These are phyloP conservation scores for Pseudochirops cupreus DNA, from an alignment of 2,797 vertebrate species.

Conservation along the genomic window DNA sequence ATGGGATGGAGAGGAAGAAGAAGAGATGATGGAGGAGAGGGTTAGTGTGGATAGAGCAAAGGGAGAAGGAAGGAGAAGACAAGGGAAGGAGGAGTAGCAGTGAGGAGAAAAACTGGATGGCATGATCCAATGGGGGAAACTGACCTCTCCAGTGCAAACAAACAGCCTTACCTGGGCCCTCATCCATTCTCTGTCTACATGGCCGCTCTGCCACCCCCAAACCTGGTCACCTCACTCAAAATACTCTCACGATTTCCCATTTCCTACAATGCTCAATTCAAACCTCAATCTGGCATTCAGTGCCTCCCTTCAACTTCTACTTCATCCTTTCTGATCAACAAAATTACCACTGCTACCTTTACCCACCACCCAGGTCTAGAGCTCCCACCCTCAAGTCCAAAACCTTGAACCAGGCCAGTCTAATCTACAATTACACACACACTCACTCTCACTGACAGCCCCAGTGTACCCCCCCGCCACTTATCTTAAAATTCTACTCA, in stretches of 20 bases:
- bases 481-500: neutral
- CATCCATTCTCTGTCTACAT: too few relatives aligned
- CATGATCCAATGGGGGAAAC: neutral
- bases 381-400: accelerated
- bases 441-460: neutral
- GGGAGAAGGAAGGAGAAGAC: constrained; percentile 13
- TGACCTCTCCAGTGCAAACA: neutral
- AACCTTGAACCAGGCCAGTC: accelerated
- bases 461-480: neutral
- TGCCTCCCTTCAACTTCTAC: neutral
- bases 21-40: constrained; percentile 40
- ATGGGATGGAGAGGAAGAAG: constrained; percentile 43
- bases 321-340: neutral
- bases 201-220: too few relatives aligned
- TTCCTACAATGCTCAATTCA: neutral
- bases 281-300: neutral
- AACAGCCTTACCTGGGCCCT: neutral
- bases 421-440: neutral
- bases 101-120: neutral
- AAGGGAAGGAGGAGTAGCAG: neutral
- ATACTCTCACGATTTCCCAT: neutral
- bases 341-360: too few relatives aligned
- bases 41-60: neutral
- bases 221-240: neutral
- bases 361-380: neutral